A percentile compares a stretch with the other conserved stretches of the same genome.
These are phyloP conservation scores for Suncus etruscus DNA, from an alignment of 2,113 vertebrate genomes.

Conservation along the genomic window DNA sequence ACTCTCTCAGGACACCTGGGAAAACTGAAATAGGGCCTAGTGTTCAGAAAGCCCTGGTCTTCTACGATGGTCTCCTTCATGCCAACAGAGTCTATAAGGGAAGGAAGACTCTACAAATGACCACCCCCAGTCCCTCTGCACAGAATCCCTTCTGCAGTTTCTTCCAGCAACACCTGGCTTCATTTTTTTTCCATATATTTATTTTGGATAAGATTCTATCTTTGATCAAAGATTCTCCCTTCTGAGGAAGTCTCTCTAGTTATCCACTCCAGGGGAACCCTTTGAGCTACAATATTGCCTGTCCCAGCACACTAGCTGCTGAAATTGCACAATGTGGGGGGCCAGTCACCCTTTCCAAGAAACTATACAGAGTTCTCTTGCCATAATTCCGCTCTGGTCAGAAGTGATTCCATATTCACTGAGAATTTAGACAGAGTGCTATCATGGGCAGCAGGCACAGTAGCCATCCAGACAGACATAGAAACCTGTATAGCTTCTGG, in stretches of 20 bases:
- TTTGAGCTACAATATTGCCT: not conserved
- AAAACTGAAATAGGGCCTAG: constrained; percentile 50
- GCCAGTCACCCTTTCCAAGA: not conserved
- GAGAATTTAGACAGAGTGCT: constrained; percentile 55
- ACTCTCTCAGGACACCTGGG: too few relatives aligned
- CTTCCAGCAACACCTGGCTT: not conserved
- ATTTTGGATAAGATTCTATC: not conserved
- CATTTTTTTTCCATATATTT: not conserved
- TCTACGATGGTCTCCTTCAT: constrained; percentile 3
- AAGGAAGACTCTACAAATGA: not conserved
- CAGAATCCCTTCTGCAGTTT: not conserved
- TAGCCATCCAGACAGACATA: constrained; percentile 57
- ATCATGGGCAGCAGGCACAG: not conserved
- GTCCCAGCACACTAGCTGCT: not conserved
- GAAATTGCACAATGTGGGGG: not conserved
- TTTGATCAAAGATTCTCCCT: not conserved
- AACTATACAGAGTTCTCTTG: not conserved
- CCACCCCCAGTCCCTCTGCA: too few relatives aligned
- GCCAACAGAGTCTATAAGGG: too few relatives aligned
- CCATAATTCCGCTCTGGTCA: constrained; percentile 55
- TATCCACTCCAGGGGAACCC: rapidly evolving
- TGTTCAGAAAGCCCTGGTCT: constrained; percentile 14
- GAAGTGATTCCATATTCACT: constrained; percentile 64
- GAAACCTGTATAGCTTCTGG: constrained; percentile 1
- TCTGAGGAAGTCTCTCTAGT: not conserved